A percentile compares a stretch with the other conserved stretches of the same genome.
phyloP scores from a whole-genome alignment of 2,797 vertebrate genomes.

The Alcedo quadribrachys region DNA sequence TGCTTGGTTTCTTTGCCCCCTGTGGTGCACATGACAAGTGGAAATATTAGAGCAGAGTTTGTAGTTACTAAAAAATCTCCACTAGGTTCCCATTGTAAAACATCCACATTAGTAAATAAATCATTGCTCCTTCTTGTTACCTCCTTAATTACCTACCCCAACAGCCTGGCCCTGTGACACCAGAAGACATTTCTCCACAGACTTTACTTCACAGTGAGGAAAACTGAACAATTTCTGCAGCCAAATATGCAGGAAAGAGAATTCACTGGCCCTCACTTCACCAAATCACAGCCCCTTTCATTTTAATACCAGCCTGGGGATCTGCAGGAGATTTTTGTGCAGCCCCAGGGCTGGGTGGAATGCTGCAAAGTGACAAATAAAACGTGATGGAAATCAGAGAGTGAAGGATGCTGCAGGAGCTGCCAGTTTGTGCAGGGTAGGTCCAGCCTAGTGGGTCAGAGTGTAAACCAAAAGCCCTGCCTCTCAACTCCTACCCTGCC shows the following conservation, averaged over 20 bases:
- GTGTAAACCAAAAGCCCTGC: background rate
- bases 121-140: background rate
- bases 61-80: background rate
- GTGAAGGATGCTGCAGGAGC: background rate
- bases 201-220: background rate
- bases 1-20: conserved; percentile 96
- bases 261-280: background rate
- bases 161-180: background rate
- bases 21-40: conserved; percentile 55
- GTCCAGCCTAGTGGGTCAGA: background rate
- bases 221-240: background rate
- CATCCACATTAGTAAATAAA: background rate
- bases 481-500: background rate
- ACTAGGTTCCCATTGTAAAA: background rate
- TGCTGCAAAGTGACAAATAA: background rate
- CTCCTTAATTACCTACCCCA: background rate
- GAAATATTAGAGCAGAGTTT: background rate
- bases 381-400: background rate
- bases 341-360: background rate
- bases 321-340: background rate
- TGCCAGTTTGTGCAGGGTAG: background rate
- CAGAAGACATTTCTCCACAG: background rate
- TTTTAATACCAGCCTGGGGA: background rate
- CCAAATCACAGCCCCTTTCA: background rate
- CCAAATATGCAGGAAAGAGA: background rate